phyloP scores from a whole-genome alignment of 2,888 invertebrate genomes.

The Andrena praecox region DNA sequence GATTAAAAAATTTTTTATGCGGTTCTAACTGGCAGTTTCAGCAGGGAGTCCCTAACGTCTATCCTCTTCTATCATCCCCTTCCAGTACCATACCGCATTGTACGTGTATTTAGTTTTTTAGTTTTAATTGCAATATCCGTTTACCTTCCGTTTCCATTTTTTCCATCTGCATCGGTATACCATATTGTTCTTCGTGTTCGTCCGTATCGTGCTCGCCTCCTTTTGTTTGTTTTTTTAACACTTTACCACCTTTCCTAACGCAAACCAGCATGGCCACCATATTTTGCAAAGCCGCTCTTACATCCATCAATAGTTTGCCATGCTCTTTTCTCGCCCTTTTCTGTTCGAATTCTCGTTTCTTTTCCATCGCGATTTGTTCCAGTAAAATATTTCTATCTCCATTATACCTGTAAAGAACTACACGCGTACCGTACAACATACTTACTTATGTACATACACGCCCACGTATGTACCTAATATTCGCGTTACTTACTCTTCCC shows the following conservation, averaged over 20 bases:
- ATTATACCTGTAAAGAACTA: constrained; percentile 84
- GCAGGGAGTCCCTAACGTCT: too few relatives aligned
- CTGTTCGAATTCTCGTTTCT: constrained; percentile 84
- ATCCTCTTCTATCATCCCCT: too few relatives aligned
- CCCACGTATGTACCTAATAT: not conserved
- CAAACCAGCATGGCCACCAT: constrained; percentile 86
- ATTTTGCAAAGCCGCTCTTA: constrained; percentile 87
- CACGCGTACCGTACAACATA: not conserved
- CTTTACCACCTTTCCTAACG: constrained; percentile 56
- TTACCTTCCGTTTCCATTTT: constrained; percentile 54
- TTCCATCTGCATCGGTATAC: constrained; percentile 14
- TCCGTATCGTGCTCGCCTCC: constrained; percentile 17
- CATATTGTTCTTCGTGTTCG: constrained; percentile 38
- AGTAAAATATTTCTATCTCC: constrained; percentile 85
- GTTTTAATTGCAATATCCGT: not conserved
- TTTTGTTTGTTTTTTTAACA: not conserved
- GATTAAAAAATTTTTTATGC: too few relatives aligned
- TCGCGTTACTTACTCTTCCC: constrained; percentile 73
- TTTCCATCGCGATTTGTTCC: constrained; percentile 85
- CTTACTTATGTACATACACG: not conserved
- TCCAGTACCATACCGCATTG: too few relatives aligned
- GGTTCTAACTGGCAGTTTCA: too few relatives aligned
- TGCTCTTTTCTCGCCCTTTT: constrained; percentile 85
- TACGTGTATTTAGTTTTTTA: too few relatives aligned
- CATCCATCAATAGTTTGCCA: constrained; percentile 86